Base-by-base conservation (phyloP, 2,113 vertebrate species). In the Lethenteron camtschaticum region DNA sequence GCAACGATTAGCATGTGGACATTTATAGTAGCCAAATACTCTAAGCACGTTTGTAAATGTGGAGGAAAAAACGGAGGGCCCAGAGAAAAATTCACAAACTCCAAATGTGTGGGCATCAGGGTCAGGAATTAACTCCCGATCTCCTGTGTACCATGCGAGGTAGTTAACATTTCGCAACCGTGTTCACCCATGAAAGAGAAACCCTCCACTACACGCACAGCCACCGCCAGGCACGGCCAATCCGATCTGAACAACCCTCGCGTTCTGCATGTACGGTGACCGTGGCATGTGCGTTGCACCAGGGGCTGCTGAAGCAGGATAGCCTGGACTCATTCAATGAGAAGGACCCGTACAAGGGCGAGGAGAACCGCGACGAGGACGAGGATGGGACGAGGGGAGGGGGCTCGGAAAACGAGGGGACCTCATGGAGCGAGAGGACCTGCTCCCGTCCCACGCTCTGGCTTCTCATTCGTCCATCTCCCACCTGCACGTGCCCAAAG, bases 251-350 rank as follows among this genome's bases (percentile, higher is more conserved):
- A 41, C 41, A 41, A 41, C 41, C 41, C 41, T 41, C 41, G 41
- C 41, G 41, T 41, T 41, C 41, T 41, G 41, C 41, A 41, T 1
- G 41, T 41, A 6, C 41, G 41, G 41, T 41, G 41, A 41, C 41
- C 41, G 41, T 41, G 41, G 41, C 41, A 7, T 41, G 41, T 41
- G 41, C 41, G 5, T 41, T 41, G 41, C 41, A 41, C 41, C 76
- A 97, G 94, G 84, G 85, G 2, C 79, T 99, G 66, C 96, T 94
- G 69, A 99, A 99, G 74, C 94, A 99, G 78, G 92, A 99, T 77
- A 96, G 96, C 74, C 79, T 99, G 0, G 94, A 99, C n/a, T 89
- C 92, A 5, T 99, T 96, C 76, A 99, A 99, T 0, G 94, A 99
- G 77, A 81, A 92, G 56, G 94, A 99, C 72, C 92, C 92, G 0